Percentiles rank a stretch among this genome's conserved stretches.
Conservation (phyloP, 2,888 invertebrate species). For the Galeruca laticollis region DNA sequence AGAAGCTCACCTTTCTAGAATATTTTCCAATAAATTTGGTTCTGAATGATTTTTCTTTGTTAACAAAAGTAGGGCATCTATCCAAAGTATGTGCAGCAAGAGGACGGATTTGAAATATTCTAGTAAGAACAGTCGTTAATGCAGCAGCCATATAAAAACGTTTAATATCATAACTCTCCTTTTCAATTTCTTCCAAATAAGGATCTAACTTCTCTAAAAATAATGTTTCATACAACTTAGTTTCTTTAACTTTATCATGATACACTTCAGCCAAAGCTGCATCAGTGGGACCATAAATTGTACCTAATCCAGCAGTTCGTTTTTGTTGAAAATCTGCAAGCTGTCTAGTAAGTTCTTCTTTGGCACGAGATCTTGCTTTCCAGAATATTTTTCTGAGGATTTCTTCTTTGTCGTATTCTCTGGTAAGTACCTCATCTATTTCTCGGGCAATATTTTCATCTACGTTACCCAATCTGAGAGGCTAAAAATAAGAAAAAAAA, state of each 20-base stretch:
- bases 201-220: slow-evolving; percentile 80
- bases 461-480: slow-evolving; percentile 81
- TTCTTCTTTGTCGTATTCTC: slow-evolving; percentile 91
- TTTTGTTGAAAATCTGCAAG: slow-evolving; percentile 87
- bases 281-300: slow-evolving; percentile 90
- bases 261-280: slow-evolving; percentile 82
- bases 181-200: slow-evolving; percentile 75
- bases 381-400: slow-evolving; percentile 89
- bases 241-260: slow-evolving; percentile 82
- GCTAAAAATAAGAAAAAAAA: slow-evolving; percentile 68
- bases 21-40: slow-evolving; percentile 74
- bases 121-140: slow-evolving; percentile 82
- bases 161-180: slow-evolving; percentile 71
- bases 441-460: slow-evolving; percentile 91
- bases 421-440: slow-evolving; percentile 87
- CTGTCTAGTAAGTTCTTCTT: slow-evolving; percentile 84
- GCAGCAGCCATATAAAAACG: slow-evolving; percentile 81
- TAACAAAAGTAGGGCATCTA: slow-evolving; percentile 85
- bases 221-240: slow-evolving; percentile 78
- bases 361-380: slow-evolving; percentile 87
- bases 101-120: slow-evolving; percentile 79
- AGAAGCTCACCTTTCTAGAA: slow-evolving; percentile 52
- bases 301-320: slow-evolving; percentile 88
- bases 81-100: slow-evolving; percentile 74
- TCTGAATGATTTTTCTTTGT: slow-evolving; percentile 83